Conservation (phyloP, 2,113 vertebrate species). For the Cepphus grylle region DNA sequence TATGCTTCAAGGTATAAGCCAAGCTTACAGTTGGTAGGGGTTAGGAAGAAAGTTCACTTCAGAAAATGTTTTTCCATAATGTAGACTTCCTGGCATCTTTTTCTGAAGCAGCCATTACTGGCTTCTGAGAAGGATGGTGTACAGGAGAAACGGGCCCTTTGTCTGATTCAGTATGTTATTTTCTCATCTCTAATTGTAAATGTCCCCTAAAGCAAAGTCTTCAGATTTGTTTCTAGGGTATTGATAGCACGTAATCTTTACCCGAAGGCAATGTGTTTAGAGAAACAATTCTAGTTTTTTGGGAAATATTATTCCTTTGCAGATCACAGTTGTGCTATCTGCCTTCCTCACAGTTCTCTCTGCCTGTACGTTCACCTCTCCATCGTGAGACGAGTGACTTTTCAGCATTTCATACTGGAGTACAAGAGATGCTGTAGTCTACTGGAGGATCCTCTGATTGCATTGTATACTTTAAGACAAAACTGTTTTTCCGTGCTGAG, state of each 20-base stretch:
- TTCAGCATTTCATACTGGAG: background rate
- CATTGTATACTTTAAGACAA: background rate
- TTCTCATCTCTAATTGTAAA: background rate
- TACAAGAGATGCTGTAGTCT: background rate
- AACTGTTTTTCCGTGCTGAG: background rate
- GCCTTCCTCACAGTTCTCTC: background rate
- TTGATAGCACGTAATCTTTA: background rate
- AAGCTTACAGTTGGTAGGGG: background rate
- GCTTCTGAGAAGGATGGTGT: background rate
- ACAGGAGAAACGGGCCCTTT: background rate
- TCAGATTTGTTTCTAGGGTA: background rate
- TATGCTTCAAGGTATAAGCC: background rate
- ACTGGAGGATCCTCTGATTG: background rate
- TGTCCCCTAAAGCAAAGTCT: background rate
- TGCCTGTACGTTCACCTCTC: background rate
- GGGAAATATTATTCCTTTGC: background rate
- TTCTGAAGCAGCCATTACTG: background rate
- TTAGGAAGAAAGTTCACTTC: background rate
- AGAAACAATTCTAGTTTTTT: background rate
- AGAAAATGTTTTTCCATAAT: background rate
- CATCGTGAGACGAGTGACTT: accelerated
- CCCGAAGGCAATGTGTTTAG: background rate
- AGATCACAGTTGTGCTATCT: background rate
- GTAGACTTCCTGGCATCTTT: background rate
- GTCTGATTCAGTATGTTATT: background rate